phyloP scores from a whole-genome alignment of 2,113 vertebrate genomes.

The Cochlearius cochlearius region DNA sequence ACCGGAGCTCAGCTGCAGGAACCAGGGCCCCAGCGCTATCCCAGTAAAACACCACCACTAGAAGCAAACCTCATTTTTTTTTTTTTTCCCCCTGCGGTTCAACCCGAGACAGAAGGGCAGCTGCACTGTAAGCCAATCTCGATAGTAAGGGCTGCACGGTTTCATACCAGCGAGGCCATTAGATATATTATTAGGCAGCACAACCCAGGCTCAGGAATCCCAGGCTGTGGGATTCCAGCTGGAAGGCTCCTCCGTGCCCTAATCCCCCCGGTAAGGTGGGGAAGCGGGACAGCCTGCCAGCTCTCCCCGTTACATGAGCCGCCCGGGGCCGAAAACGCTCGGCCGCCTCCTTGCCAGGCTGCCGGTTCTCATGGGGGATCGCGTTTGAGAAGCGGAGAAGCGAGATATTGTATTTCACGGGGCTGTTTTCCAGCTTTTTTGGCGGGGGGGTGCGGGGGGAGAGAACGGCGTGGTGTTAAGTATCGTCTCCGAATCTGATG shows the following conservation, averaged over 20 bases:
- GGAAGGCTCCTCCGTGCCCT: not conserved
- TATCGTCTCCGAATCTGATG: not conserved
- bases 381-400: not conserved
- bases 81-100: not conserved
- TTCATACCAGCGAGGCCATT: not conserved
- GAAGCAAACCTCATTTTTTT: not conserved
- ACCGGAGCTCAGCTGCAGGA: not conserved
- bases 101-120: not conserved
- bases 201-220: not conserved
- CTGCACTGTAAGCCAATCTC: slow-evolving; percentile 2
- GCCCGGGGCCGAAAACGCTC: not conserved
- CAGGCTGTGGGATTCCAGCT: not conserved
- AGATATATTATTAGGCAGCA: not conserved
- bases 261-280: not conserved
- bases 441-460: not conserved
- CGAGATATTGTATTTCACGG: not conserved
- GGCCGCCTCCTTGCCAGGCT: not conserved
- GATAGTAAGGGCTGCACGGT: not conserved
- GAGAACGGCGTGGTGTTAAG: not conserved
- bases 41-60: not conserved
- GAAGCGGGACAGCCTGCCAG: not conserved
- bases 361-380: not conserved
- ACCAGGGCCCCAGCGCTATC: not conserved
- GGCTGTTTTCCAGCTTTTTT: not conserved
- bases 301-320: not conserved